Evolutionary conservation across 2,113 vertebrate species (phyloP).

Genomic region (Istiophorus platypterus): DNA sequence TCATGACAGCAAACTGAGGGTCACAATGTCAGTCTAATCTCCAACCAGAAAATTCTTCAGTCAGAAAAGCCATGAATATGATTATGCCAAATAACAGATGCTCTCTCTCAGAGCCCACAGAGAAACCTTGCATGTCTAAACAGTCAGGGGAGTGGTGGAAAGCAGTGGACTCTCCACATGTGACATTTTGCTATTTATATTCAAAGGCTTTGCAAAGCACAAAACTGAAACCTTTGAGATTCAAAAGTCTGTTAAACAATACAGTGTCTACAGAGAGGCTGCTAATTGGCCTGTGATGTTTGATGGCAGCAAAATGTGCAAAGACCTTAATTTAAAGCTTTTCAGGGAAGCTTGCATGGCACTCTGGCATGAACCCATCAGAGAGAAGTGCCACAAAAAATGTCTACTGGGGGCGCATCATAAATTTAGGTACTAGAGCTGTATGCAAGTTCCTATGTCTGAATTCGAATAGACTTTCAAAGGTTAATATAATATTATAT

Average conservation of each 20-base stretch:
- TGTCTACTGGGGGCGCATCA: not conserved
- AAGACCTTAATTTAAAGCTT: not conserved
- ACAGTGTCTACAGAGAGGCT: not conserved
- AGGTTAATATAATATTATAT: too few relatives aligned
- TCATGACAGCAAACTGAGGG: constrained; percentile 51
- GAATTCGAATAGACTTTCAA: not conserved
- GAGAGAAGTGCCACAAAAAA: constrained; percentile 3
- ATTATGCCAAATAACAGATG: constrained; percentile 73
- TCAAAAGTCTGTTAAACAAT: constrained; percentile 4
- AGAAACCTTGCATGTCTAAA: constrained; percentile 30
- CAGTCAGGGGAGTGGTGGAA: constrained; percentile 10
- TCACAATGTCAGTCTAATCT: constrained; percentile 76
- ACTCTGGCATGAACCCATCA: not conserved
- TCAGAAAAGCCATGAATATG: constrained; percentile 79
- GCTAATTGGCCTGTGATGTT: not conserved
- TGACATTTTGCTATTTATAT: constrained; percentile 40
- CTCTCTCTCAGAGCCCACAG: constrained; percentile 20
- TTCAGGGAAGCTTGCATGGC: not conserved
- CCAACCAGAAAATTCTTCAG: constrained; percentile 58
- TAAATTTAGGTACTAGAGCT: not conserved
- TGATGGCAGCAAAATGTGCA: not conserved
- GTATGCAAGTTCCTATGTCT: not conserved
- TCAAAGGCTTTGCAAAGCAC: constrained; percentile 14
- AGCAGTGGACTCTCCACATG: constrained; percentile 22
- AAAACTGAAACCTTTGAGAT: not conserved